These are phyloP conservation scores for Polia nebulosa DNA, from an alignment of 2,888 invertebrate species.

Conservation along the genomic window DNA sequence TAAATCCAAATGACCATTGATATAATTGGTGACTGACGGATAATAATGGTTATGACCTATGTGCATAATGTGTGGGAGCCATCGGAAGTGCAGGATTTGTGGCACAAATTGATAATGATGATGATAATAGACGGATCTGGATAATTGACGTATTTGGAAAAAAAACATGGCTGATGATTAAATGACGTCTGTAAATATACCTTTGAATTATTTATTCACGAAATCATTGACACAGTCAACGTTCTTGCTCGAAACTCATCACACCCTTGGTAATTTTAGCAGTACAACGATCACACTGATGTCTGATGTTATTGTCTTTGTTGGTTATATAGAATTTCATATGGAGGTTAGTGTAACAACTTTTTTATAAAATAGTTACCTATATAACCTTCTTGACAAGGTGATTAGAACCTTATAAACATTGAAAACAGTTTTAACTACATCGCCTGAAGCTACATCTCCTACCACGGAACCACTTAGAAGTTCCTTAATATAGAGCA, in stretches of 20 bases:
- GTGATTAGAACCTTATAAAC: background rate
- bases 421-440: background rate
- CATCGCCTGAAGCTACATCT: slow-evolving; percentile 35
- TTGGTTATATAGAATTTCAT: too few relatives aligned
- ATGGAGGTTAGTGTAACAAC: too few relatives aligned
- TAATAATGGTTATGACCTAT: slow-evolving; percentile 53
- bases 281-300: background rate
- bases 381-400: slow-evolving; percentile 40
- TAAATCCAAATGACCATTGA: slow-evolving; percentile 33
- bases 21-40: slow-evolving; percentile 48
- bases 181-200: background rate
- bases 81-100: slow-evolving; percentile 21
- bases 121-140: too few relatives aligned
- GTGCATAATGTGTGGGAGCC: slow-evolving; percentile 32
- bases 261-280: background rate
- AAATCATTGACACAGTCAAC: background rate
- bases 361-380: background rate
- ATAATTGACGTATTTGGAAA: slow-evolving; percentile 9
- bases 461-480: slow-evolving; percentile 21
- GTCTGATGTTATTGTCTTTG: background rate
- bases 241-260: background rate
- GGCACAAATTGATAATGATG: slow-evolving; percentile 3
- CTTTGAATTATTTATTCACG: too few relatives aligned
- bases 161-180: background rate
- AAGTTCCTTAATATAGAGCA: background rate